These are phyloP conservation scores for Myripristis jacobus DNA, from an alignment of 2,797 vertebrate genomes.

Conservation along the genomic window DNA sequence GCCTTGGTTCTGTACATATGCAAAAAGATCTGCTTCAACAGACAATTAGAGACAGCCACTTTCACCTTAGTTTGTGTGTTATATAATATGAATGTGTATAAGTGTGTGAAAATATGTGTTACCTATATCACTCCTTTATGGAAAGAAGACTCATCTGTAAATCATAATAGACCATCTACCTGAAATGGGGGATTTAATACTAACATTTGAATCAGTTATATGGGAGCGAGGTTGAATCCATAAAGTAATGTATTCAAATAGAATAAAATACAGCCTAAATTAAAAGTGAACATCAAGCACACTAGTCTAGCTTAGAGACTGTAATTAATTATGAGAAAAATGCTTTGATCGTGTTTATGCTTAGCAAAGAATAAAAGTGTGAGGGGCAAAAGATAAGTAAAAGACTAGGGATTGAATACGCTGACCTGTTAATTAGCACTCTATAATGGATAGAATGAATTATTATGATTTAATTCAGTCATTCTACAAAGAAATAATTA, in stretches of 20 bases:
- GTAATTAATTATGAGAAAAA: slow-evolving; percentile 62
- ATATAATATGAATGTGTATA: not conserved
- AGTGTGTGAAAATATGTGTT: not conserved
- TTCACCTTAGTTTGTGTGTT: not conserved
- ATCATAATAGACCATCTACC: not conserved
- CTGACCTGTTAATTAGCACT: slow-evolving; percentile 69
- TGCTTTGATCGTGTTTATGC: slow-evolving; percentile 70
- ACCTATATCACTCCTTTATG: not conserved
- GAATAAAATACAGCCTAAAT: slow-evolving; percentile 34
- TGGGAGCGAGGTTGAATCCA: slow-evolving; percentile 32
- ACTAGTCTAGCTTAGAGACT: slow-evolving; percentile 48
- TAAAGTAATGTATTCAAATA: slow-evolving; percentile 25
- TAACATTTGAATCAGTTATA: slow-evolving; percentile 14
- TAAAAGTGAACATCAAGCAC: slow-evolving; percentile 53
- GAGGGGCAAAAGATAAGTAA: slow-evolving; percentile 50
- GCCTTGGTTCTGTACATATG: slow-evolving; percentile 15
- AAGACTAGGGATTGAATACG: slow-evolving; percentile 60
- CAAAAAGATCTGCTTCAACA: no score
- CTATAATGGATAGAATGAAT: slow-evolving; percentile 62
- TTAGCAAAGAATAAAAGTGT: slow-evolving; percentile 59
- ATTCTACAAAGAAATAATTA: slow-evolving; percentile 73
- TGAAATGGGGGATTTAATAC: not conserved
- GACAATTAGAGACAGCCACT: no score
- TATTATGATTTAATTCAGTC: slow-evolving; percentile 74
- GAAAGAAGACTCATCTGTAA: not conserved